Evolutionary conservation across 2,888 invertebrate genomes (phyloP).

Genomic region (Calephelis perditalis): DNA sequence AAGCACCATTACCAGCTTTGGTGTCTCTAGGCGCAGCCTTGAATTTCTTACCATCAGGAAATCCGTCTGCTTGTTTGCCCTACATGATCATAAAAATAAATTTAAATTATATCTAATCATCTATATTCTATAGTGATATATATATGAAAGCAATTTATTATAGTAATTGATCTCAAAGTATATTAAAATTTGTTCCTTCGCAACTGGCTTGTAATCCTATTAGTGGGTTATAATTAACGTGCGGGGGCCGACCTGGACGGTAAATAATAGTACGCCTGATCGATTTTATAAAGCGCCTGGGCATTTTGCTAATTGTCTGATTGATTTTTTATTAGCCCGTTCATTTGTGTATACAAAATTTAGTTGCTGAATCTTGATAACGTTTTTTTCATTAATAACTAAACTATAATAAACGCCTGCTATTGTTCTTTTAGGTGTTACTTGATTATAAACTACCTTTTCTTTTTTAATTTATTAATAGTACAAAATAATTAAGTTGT

Average conservation of each 20-base stretch:
- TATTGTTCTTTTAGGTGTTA: no score
- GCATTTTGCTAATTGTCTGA: conserved; percentile 20
- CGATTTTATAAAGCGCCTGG: conserved; percentile 15
- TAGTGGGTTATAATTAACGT: conserved; percentile 41
- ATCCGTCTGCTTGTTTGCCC: no score
- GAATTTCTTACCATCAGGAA: no score
- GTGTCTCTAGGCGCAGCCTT: no score
- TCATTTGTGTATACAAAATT: conserved; percentile 13
- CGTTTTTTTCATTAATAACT: no score
- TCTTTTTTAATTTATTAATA: no score
- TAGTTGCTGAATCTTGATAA: no score
- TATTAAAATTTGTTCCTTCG: conserved; percentile 19
- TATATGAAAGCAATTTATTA: conserved; percentile 12
- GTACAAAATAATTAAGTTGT: no score
- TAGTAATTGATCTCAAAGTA: conserved; percentile 14
- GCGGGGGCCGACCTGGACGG: conserved; percentile 23
- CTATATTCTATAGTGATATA: background rate
- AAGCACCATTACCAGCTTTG: no score
- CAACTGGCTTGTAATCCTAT: conserved; percentile 35
- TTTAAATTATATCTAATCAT: background rate
- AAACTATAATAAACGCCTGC: no score
- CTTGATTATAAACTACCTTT: no score
- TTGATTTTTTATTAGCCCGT: conserved; percentile 23
- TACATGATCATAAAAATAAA: no score
- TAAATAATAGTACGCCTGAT: conserved; percentile 7